These are phyloP conservation scores for Ia io DNA, from an alignment of 2,113 vertebrate species.

Conservation along the genomic window DNA sequence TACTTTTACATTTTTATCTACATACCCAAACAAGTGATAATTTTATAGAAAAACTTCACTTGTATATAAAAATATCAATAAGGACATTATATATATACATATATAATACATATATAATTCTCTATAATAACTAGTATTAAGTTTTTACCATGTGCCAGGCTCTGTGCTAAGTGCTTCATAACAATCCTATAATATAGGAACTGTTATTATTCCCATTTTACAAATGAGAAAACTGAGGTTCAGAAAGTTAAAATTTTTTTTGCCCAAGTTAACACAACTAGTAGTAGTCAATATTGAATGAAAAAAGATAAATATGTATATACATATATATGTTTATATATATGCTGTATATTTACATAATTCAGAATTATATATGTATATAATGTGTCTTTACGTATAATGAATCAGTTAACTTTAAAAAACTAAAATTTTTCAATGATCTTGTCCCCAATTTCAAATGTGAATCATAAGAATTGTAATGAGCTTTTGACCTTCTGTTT, in stretches of 20 bases:
- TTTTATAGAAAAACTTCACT: slow-evolving; percentile 30
- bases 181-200: neutral
- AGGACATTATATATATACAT: neutral
- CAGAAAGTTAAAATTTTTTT: neutral
- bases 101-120: neutral
- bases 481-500: slow-evolving; percentile 31
- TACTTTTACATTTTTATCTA: neutral
- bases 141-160: neutral
- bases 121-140: neutral
- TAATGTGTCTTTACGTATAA: neutral
- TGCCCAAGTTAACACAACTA: neutral
- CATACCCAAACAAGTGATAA: neutral
- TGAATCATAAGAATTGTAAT: neutral
- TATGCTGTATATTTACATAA: neutral
- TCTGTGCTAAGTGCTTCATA: neutral
- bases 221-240: neutral
- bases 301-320: neutral
- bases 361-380: neutral
- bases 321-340: neutral
- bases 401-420: slow-evolving; percentile 32
- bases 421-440: neutral
- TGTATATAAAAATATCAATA: neutral
- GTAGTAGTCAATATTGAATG: neutral
- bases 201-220: neutral
- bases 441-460: neutral